These are phyloP conservation scores for Phrynocephalus vlangalii DNA, from an alignment of 2,797 vertebrate species.

Conservation along the genomic window DNA sequence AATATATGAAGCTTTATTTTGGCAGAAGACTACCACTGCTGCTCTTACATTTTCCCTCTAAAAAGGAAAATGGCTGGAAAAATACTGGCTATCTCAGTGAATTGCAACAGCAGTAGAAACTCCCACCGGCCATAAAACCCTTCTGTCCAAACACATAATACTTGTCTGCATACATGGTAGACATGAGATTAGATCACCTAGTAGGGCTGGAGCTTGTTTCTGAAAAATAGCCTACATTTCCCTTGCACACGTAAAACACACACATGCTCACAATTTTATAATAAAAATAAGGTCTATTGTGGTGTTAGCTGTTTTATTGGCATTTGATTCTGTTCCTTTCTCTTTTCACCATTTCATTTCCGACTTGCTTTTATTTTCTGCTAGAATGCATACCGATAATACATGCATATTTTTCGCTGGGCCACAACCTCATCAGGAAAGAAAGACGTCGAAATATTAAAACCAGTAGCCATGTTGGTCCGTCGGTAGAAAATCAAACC, in stretches of 20 bases:
- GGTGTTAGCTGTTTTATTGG: not conserved
- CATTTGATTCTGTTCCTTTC: not conserved
- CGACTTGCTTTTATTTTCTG: not conserved
- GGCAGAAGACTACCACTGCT: slow-evolving; percentile 30
- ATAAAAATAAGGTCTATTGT: not conserved
- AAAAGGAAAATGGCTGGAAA: slow-evolving; percentile 24
- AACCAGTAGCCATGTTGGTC: no score
- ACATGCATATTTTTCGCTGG: not conserved
- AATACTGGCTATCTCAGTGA: not conserved
- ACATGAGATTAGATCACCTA: slow-evolving; percentile 2
- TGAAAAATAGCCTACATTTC: not conserved
- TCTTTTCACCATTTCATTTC: not conserved
- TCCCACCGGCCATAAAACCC: slow-evolving; percentile 39
- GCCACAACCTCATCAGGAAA: not conserved
- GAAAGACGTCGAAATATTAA: not conserved
- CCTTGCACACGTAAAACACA: not conserved
- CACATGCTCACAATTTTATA: not conserved
- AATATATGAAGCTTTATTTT: slow-evolving; percentile 51
- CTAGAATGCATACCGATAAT: not conserved
- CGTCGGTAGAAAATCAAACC: no score
- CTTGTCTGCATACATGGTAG: not conserved
- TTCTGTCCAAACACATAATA: slow-evolving; percentile 7
- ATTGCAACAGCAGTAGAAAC: not conserved
- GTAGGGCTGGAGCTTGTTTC: not conserved
- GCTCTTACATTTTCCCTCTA: not conserved